Base-by-base conservation (phyloP, 2,888 invertebrate species). In the Mechanitis mazaeus region DNA sequence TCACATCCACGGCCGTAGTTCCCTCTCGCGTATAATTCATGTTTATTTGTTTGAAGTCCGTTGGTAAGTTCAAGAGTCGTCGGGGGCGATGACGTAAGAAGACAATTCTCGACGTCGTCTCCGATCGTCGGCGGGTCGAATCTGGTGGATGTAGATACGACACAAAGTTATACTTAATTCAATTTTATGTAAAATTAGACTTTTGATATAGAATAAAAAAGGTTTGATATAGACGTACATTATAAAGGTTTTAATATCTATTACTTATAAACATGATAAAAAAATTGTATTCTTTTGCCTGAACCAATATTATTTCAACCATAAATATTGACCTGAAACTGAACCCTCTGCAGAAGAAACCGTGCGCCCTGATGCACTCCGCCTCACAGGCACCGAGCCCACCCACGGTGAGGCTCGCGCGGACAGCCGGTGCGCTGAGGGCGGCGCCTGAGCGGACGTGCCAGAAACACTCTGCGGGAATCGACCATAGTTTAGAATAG, bases 1-100 rank as follows among this genome's bases (percentile, higher is more conserved):
- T 96, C 95, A 71, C 96, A 96, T 0, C 96, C 96, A 59, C 95
- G 92, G 0, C 95, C 96, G 71, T 94, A 96, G 78, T 95, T 96
- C 0, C 95, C 95, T 54, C 96, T 85, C 64, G 96, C 94, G 70
- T 95, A 96, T 33, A 96, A 83, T 79, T 96, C 95, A 61, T 94
- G 95, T 0, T 90, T 83, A 66, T 93, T 94, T 3, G 92, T 84
- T 53, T 93, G 86, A 62, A 95, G 91, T 54, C 95, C 94, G 31
- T 90, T 85, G 4, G 92, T 92, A 0, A 93, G 92, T 84, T 79
- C 79, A 54, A 88, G 65, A 0, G 83, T 80, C 0, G 88, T 86
- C 0, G 87, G 85, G 0, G 88, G 87, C 0, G 94, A 94, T 68
- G 96, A 95, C 0, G 95, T 95, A 4, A 96, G 82, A 55, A 94